Conservation (phyloP, 2,797 vertebrate genomes). For the Pipistrellus nathusii region DNA sequence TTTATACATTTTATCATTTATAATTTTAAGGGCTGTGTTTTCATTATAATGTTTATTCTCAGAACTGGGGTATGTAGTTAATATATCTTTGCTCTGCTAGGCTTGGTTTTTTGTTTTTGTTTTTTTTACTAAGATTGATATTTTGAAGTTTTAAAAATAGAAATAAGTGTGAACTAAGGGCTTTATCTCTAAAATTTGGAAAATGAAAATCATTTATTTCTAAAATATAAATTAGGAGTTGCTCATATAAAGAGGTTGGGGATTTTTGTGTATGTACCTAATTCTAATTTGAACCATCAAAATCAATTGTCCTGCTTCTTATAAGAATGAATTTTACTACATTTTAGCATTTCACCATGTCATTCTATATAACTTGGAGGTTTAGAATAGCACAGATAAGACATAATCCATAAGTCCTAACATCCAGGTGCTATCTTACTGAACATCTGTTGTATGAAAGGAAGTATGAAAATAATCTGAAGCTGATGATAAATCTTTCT, state of each 20-base stretch:
- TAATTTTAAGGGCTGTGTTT: not conserved
- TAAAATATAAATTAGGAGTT: not conserved
- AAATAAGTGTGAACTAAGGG: conserved; percentile 25
- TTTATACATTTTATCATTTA: not conserved
- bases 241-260: not conserved
- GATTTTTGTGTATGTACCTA: not conserved
- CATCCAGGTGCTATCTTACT: not conserved
- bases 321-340: not conserved
- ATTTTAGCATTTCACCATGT: not conserved
- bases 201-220: not conserved
- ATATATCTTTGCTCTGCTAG: not conserved
- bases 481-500: conserved; percentile 52
- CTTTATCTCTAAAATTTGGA: not conserved
- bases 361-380: not conserved
- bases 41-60: conserved; percentile 13
- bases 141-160: conserved; percentile 62
- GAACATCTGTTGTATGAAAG: conserved; percentile 67
- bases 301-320: not conserved
- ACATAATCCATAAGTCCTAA: conserved; percentile 37
- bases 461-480: conserved; percentile 79
- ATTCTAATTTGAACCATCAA: not conserved
- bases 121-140: conserved; percentile 22
- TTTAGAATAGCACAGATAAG: conserved; percentile 64
- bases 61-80: not conserved
- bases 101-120: not conserved